Evolutionary conservation across 2,888 invertebrate genomes (phyloP), one percentile per base, ranked within the genome.

Genomic region (Polyommatus iphigenia): DNA sequence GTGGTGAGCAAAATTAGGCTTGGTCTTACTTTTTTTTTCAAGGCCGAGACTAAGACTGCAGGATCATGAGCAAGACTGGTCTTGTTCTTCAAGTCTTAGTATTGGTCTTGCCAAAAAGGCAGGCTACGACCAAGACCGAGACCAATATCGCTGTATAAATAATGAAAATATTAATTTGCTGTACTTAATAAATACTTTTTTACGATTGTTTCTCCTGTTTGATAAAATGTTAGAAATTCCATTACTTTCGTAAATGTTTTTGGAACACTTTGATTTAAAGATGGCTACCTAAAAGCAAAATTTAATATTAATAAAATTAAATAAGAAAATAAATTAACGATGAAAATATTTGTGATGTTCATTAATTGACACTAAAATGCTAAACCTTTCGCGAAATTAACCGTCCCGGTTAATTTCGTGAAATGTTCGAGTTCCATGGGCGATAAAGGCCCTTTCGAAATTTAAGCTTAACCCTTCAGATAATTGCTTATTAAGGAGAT

Each of bases 401-500:
- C n/a, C n/a, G n/a, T n/a, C n/a, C n/a, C 20, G 13, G 71, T 36
- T 54, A 77, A 57, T 77, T 77, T 59, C 57, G 24, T 72, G 72
- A 77, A 73, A 18, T 54, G 54, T 46, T 77, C 73, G 41, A 77
- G 72, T 77, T 41, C 73, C 41, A 59, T 57, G 41, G 72, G 59
- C 59, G 3, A 77, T 77, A 41, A 72, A 72, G 29, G 57, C 57
- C 75, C 18, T 75, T 77, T 73, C 71, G 77, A 71, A 77, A 54
- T 73, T 59, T 59, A 41, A 59, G 73, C 72, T 72, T 46, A 73
- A 72, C 29, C 77, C 46, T 8, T 77, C 36, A 41, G 72, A 77
- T 77, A 77, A 77, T 46, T 72, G 71, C 57, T 77, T 77, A 77
- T 73, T 73, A 77, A 77, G 29, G 41, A 20, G 57, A 77, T 59